Evolutionary conservation across 1,140 invertebrate species (phyloP), one percentile per base, ranked within the genome.

Genomic region (Belonocnema kinseyi): DNA sequence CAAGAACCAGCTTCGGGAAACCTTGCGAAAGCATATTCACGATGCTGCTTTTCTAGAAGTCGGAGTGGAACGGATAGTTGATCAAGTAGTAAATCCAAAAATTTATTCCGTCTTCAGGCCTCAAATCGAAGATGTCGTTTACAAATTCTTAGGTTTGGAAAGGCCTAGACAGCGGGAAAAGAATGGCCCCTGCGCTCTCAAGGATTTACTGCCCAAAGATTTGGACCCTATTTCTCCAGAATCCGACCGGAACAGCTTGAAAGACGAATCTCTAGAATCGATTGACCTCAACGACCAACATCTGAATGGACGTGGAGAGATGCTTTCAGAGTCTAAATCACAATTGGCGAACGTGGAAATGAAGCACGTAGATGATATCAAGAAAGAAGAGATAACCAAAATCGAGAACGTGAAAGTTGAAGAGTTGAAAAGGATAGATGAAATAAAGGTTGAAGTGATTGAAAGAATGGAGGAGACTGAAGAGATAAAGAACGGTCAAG

Each of bases 81-180:
- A 98, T 89, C 97, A 99, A 93, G 97, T 98, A 0, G 97, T 99
- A 0, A 97, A 98, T 90, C 97, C 97, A 5, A 98, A 98, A 92
- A 95, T 98, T 8, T 94, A 95, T 79, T 94, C 94, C 11, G 93
- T 97, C 3, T 98, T 98, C 87, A 94, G 97, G 86, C 96, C 97
- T 10, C 95, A 97, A 92, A 97, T 98, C 70, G 97, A 98, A 90
- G 96, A 97, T 85, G 94, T 97, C 13, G 95, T 98, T 0, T 98
- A 97, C 87, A 95, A 96, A 86, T 96, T 95, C 88, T 90, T 98
- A n/a, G 96, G 97, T 26, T 94, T 98, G 70, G 93, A 95, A 78
- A 93, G 92, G 80, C 94, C 94, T 16, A 89, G 89, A 50, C 70
- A 75, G 8, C 87, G 86, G 71, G 88, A 92, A 76, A 92, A 88